Base-by-base conservation (phyloP, 2,113 vertebrate species). In the Sterrhoptilus dennistouni region DNA sequence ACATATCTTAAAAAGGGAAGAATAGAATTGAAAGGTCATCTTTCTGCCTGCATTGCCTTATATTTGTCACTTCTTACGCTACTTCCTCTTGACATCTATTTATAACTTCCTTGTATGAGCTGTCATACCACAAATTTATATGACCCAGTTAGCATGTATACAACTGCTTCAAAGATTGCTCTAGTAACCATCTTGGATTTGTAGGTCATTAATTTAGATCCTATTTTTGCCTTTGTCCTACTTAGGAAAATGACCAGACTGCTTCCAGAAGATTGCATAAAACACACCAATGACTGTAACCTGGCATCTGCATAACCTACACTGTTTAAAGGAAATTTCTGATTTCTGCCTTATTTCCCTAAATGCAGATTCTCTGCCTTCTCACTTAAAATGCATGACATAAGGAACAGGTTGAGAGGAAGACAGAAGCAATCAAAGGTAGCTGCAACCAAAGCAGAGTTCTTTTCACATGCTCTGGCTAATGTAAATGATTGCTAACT, bases 41-140 rank as follows among this genome's bases (percentile, higher is more conserved):
- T 47, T 80, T 75, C 56, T 77, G 17, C 35, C 60, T 85, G 10
- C 31, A 14, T 68, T 85, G 59, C 76, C n/a, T 77, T 12, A 5
- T 61, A 33, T 80, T 95, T 93, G 76, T 88, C 83, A 88, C 22
- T 74, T 50, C 57, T 95, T 53, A 18, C 23, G 35, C 40, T 80
- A 68, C 68, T 95, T 96, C 92, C 96, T 93, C 79, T 52, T 92
- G 33, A 12, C 44, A 49, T 83, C 95, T 96, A 83, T 96, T 94
- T 90, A 89, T 96, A 97, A 66, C 66, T 90, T 94, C 85, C 75
- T 77, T 52, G 71, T 87, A 83, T 96, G 93, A 95, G 88, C 82
- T 83, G 95, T 93, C 87, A 90, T 44, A 90, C 93, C 95, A 81
- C 93, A 94, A 88, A 86, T 44, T 88, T 88, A 40, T 81, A 75